Evolutionary conservation across 2,888 invertebrate genomes (phyloP), one percentile per base, ranked within the genome.

Genomic region (Argynnis bischoffii): DNA sequence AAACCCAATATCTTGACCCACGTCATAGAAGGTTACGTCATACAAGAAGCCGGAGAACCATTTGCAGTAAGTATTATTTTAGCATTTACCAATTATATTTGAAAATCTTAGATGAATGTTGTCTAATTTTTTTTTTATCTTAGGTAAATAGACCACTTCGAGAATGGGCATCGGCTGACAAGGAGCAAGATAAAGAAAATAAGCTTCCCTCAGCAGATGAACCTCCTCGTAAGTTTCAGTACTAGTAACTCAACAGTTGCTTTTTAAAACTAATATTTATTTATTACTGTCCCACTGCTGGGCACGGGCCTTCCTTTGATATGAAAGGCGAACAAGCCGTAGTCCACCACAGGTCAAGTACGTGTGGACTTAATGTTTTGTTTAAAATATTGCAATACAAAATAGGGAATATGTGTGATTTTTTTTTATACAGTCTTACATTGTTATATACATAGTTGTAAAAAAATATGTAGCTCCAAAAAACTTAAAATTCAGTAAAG

Each of bases 1-100:
- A 98, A 98, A 84, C 98, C 98, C 0, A 98, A 98, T 82, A 97
- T 99, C 8, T 92, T 99, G 63, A 99, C 99, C 0, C 99, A 99
- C 84, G 98, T 99, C 31, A 99, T 99, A 72, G 99, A 98, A 84
- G 99, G 98, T 63, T 99, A 98, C 86, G 97, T 99, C 8, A 99
- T 99, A 75, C 98, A 98, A 85, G 99, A 99, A 92, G 98, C 97
- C 0, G 96, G 96, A 1, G 97, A 97, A 87, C 98, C 98, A 0
- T 98, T 98, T 82, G 97, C 97, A 67, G 97, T 98, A 63, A 96
- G 94, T 86, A 72, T 72, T 55, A 21, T 69, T 55, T 16, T 54
- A 41, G 11, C 35, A 41, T 41, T 41, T 11, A 41, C 11, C 35
- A 41, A 41, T 41, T 41, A 41, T 11, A 41, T 41, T 50, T 0